These are phyloP conservation scores for Eupithecia exiguata DNA, from an alignment of 2,888 invertebrate genomes.

Conservation along the genomic window DNA sequence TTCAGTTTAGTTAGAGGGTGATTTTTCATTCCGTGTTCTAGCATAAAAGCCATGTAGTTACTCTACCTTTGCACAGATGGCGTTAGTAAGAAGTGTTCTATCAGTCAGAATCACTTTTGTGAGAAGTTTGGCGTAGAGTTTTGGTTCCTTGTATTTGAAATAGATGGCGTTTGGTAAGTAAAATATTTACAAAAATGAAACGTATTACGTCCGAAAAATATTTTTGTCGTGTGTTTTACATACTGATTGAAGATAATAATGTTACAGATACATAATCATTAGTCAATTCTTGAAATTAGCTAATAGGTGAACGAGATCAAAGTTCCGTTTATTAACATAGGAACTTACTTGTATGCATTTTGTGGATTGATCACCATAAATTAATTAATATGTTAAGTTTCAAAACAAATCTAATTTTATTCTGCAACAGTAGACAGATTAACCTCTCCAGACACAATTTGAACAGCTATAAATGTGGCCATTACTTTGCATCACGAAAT, in stretches of 20 bases:
- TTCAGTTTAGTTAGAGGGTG: background rate
- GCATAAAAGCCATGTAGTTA: background rate
- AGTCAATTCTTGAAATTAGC: too few relatives aligned
- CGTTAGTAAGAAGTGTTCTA: conserved; percentile 18
- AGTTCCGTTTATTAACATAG: background rate
- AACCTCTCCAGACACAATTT: background rate
- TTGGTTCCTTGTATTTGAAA: conserved; percentile 7
- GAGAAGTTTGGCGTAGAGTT: background rate
- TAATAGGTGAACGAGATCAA: too few relatives aligned
- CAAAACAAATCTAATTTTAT: background rate
- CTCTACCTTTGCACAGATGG: conserved; percentile 22
- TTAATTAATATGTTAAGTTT: too few relatives aligned
- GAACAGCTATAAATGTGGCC: background rate
- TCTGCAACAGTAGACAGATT: background rate
- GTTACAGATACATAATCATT: too few relatives aligned
- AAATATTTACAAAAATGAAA: background rate
- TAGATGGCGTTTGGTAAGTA: conserved; percentile 21
- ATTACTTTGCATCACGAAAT: conserved; percentile 8
- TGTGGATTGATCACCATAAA: background rate
- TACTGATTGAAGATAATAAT: too few relatives aligned
- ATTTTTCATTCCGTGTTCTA: background rate
- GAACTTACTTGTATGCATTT: background rate
- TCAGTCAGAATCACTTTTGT: conserved; percentile 13
- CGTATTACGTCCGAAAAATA: too few relatives aligned
- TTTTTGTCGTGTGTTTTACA: too few relatives aligned